Percentiles rank a stretch among this genome's conserved stretches.
Evolutionary conservation across 1,140 invertebrate species (phyloP).

Genomic region (Capitella teleta): DNA sequence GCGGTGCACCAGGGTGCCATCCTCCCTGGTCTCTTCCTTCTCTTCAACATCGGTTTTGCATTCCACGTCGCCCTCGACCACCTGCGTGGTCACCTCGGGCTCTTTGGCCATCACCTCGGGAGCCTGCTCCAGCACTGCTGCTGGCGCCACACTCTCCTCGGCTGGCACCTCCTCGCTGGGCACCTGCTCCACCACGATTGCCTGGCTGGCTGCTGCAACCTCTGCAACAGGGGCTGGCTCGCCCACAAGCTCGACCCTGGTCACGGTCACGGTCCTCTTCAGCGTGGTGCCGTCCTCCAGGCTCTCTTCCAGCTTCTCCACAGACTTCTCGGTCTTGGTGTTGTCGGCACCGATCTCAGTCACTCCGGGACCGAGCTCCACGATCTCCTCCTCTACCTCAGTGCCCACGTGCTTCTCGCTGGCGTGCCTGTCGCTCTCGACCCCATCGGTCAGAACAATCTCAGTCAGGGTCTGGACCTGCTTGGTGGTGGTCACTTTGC

Average conservation of each 20-base stretch:
- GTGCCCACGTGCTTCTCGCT: slow-evolving; percentile 6
- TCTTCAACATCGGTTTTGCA: slow-evolving; percentile 20
- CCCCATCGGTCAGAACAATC: not conserved
- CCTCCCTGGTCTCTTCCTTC: slow-evolving; percentile 12
- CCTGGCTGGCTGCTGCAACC: not conserved
- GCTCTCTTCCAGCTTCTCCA: slow-evolving; percentile 10
- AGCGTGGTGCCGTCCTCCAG: slow-evolving; percentile 10
- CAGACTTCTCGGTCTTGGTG: slow-evolving; percentile 7
- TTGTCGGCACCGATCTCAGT: slow-evolving; percentile 7
- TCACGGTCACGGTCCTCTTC: slow-evolving; percentile 8
- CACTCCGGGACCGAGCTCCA: slow-evolving; percentile 4
- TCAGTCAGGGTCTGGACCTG: not conserved
- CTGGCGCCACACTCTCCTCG: not conserved
- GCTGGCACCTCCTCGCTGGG: not conserved
- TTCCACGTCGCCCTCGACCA: slow-evolving; percentile 3
- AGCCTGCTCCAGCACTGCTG: not conserved
- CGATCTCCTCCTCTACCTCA: slow-evolving; percentile 8
- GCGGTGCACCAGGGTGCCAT: not conserved
- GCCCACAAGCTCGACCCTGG: no score
- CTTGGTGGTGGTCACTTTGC: not conserved
- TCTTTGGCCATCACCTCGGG: not conserved
- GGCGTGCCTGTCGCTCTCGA: not conserved
- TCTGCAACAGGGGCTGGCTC: not conserved
- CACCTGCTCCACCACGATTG: not conserved
- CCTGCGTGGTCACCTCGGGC: not conserved